These are phyloP conservation scores for Hololepta plana DNA, from an alignment of 2,888 invertebrate genomes.

Conservation along the genomic window DNA sequence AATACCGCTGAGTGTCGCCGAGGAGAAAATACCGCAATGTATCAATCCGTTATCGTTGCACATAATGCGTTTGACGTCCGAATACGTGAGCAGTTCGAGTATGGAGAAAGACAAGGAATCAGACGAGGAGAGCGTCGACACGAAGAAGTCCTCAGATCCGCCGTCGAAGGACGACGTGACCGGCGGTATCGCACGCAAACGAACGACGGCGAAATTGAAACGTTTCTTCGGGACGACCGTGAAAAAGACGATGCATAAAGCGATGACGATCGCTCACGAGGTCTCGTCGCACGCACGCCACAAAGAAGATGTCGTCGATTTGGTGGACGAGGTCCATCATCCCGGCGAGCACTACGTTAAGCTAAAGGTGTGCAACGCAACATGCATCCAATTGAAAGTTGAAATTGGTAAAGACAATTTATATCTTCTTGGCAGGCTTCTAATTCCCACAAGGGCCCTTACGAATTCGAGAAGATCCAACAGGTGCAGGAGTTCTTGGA, in stretches of 20 bases:
- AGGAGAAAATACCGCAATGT: constrained; percentile 80
- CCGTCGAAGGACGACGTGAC: too few species aligned
- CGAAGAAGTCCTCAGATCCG: constrained; percentile 1
- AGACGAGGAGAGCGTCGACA: constrained; percentile 56
- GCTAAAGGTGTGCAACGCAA: constrained; percentile 37
- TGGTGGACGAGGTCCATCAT: constrained; percentile 62
- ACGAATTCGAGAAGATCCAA: constrained; percentile 82
- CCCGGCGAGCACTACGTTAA: constrained; percentile 66
- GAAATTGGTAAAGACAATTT: neutral
- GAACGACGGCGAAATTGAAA: constrained; percentile 42
- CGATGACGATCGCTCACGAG: constrained; percentile 76
- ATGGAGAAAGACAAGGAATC: constrained; percentile 52
- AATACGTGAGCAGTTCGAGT: constrained; percentile 56
- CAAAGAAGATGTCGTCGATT: constrained; percentile 71
- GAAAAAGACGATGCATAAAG: constrained; percentile 80
- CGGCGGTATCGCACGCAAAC: constrained; percentile 30
- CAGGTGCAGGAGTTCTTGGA: constrained; percentile 59
- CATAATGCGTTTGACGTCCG: constrained; percentile 83
- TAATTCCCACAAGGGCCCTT: constrained; percentile 91
- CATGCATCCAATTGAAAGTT: neutral
- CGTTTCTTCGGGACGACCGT: constrained; percentile 77
- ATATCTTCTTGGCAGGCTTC: constrained; percentile 38
- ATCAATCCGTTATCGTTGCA: constrained; percentile 89
- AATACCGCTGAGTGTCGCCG: constrained; percentile 86
- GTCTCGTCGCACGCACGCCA: constrained; percentile 75